A percentile compares a stretch with the other conserved stretches of the same genome.
Evolutionary conservation across 2,888 invertebrate species (phyloP).

Genomic region (Leptopilina syphax): DNA sequence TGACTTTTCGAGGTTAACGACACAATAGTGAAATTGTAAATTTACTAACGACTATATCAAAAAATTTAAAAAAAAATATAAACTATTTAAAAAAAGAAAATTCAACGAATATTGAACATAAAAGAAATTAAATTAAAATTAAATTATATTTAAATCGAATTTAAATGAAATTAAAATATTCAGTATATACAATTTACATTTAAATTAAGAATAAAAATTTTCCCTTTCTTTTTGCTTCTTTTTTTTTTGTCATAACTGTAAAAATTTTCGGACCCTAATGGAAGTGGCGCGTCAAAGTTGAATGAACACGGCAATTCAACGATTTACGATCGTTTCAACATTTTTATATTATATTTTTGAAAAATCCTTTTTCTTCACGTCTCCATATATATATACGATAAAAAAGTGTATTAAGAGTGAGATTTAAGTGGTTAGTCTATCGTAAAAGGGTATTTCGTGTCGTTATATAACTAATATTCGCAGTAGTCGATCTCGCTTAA

Average conservation of each 20-base stretch:
- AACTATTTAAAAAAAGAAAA: no score
- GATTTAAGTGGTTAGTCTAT: slow-evolving; percentile 50
- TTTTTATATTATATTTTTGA: slow-evolving; percentile 26
- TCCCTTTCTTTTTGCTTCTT: background rate
- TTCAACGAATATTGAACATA: no score
- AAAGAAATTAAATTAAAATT: no score
- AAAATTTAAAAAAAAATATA: background rate
- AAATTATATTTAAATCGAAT: no score
- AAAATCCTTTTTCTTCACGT: slow-evolving; percentile 30
- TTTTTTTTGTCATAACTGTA: background rate
- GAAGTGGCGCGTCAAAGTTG: slow-evolving; percentile 44
- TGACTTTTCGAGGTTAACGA: slow-evolving; percentile 11
- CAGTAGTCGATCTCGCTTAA: slow-evolving; percentile 5
- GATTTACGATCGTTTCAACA: slow-evolving; percentile 50
- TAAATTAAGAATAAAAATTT: no score
- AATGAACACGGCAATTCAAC: slow-evolving; percentile 44
- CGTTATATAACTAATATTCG: slow-evolving; percentile 50
- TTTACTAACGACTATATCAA: background rate
- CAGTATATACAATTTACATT: no score
- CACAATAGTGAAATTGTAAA: slow-evolving; percentile 18
- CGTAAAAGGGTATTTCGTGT: slow-evolving; percentile 51
- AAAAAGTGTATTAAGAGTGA: slow-evolving; percentile 47
- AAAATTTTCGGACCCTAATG: slow-evolving; percentile 42
- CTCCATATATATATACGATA: slow-evolving; percentile 29
- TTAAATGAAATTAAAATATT: no score